A percentile compares a stretch with the other conserved stretches of the same genome.
Conservation (phyloP, 2,797 vertebrate genomes). For the Nyctalus aviator region DNA sequence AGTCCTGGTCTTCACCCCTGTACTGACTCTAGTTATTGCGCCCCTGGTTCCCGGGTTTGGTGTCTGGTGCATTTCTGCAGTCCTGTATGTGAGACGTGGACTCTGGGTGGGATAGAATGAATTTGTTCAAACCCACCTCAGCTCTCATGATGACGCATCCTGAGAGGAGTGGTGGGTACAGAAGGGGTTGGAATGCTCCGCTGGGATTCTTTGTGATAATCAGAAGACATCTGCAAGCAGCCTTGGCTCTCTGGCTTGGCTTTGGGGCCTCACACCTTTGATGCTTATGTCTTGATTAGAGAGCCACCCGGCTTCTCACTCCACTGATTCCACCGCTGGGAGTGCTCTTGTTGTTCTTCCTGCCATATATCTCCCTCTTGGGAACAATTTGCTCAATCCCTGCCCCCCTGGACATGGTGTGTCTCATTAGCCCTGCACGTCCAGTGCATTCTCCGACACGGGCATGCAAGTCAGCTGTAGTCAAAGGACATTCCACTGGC, state of each 20-base stretch:
- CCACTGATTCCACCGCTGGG: background rate
- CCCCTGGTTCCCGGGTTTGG: rapidly evolving
- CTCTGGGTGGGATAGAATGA: background rate
- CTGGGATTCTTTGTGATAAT: constrained; percentile 42
- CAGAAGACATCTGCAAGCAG: background rate
- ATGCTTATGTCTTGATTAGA: background rate
- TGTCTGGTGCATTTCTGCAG: background rate
- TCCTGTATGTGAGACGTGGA: background rate
- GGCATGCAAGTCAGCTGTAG: background rate
- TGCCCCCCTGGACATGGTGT: background rate
- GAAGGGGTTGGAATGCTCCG: background rate
- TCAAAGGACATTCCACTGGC: background rate
- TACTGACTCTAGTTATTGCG: no score
- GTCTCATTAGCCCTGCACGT: background rate
- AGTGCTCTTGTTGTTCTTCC: background rate
- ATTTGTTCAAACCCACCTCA: background rate
- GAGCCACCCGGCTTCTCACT: background rate
- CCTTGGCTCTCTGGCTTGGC: background rate
- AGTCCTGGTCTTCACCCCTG: background rate
- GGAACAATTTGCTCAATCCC: background rate
- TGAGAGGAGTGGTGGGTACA: background rate
- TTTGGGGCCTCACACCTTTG: background rate
- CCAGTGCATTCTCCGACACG: background rate
- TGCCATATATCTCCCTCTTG: background rate
- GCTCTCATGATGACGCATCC: background rate